Conservation (phyloP, 2,888 invertebrate species). For the Oeneis ivallda region DNA sequence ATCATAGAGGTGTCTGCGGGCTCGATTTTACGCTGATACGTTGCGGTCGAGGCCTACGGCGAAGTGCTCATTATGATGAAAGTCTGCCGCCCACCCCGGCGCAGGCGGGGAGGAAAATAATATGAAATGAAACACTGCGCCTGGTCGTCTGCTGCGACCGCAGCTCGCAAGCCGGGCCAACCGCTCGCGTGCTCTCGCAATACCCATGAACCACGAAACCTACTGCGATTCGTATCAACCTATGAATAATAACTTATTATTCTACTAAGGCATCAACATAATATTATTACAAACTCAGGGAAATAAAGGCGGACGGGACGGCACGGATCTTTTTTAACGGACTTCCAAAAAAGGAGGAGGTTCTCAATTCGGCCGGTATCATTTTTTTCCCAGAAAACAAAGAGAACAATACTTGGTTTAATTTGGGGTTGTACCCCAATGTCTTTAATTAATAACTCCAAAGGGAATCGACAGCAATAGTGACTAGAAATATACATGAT, state of each 20-base stretch:
- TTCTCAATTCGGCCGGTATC: too few species aligned
- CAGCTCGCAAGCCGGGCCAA: conserved; percentile 50
- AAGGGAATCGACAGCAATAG: too few species aligned
- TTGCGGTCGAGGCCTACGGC: conserved; percentile 58
- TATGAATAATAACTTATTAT: neutral
- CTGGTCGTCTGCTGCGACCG: conserved; percentile 63
- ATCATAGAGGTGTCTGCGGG: conserved; percentile 39
- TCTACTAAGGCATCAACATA: neutral
- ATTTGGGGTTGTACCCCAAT: too few species aligned
- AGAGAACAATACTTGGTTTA: too few species aligned
- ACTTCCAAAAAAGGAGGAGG: too few species aligned
- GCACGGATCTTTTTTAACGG: too few species aligned
- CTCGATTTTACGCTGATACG: conserved; percentile 55
- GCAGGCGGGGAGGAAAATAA: conserved; percentile 55
- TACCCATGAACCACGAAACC: conserved; percentile 63
- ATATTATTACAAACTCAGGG: neutral
- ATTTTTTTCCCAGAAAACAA: too few species aligned
- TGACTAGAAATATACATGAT: too few species aligned
- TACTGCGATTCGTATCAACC: conserved; percentile 6
- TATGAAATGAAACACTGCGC: conserved; percentile 67
- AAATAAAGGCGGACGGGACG: neutral
- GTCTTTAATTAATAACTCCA: too few species aligned
- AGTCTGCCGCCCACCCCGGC: conserved; percentile 57
- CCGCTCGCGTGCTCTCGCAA: conserved; percentile 49
- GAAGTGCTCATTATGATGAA: conserved; percentile 68